Percentiles rank a stretch among this genome's conserved stretches.
Conservation (phyloP, 1,140 invertebrate species). For the Schmidtea mediterranea region DNA sequence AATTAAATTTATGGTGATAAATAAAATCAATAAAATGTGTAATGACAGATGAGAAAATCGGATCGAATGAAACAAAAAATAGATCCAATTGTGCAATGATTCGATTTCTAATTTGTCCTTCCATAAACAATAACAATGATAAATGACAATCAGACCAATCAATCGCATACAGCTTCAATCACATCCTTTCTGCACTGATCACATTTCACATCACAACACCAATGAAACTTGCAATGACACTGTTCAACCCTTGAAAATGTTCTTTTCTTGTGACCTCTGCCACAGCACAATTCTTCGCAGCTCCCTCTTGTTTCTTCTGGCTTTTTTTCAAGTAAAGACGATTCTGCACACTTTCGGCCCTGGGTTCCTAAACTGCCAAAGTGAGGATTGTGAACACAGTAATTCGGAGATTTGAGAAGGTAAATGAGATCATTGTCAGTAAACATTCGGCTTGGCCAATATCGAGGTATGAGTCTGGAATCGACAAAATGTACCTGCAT, state of each 20-base stretch:
- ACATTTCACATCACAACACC: conserved; percentile 67
- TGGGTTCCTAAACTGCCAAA: conserved; percentile 7
- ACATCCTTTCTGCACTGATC: conserved; percentile 28
- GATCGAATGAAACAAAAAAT: too few species aligned
- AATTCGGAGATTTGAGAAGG: conserved; percentile 7
- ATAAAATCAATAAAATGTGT: too few species aligned
- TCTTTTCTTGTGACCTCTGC: conserved; percentile 54
- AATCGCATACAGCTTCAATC: conserved; percentile 12
- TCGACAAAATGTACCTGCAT: conserved; percentile 17
- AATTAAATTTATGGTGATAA: too few species aligned
- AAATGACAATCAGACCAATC: too few species aligned
- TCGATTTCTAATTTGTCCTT: too few species aligned
- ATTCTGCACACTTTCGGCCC: conserved; percentile 4
- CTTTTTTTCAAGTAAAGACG: not conserved
- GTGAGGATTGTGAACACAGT: conserved; percentile 7
- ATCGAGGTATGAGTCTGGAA: not conserved
- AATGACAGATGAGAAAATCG: too few species aligned
- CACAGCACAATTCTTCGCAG: conserved; percentile 61
- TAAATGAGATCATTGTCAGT: conserved; percentile 7
- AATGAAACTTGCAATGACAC: conserved; percentile 62
- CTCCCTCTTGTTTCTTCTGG: not conserved
- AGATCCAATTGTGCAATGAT: too few species aligned
- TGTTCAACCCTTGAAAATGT: conserved; percentile 43
- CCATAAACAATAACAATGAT: too few species aligned
- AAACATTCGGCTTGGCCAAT: too few species aligned